These are phyloP conservation scores for Odocoileus virginianus DNA, from an alignment of 2,113 vertebrate species.

Conservation along the genomic window DNA sequence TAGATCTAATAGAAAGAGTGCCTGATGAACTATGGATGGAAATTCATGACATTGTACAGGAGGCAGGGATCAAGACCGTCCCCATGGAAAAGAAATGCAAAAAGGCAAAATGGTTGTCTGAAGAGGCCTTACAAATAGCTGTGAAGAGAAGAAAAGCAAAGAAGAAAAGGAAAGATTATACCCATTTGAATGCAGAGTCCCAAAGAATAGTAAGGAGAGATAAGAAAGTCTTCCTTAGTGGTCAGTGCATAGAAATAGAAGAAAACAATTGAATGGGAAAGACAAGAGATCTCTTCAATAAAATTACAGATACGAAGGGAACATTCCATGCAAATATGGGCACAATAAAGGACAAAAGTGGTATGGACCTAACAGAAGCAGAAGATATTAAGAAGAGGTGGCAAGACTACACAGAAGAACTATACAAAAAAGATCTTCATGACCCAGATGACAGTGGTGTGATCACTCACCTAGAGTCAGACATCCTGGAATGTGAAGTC, in stretches of 20 bases:
- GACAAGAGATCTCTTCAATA: not conserved
- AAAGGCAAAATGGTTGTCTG: not conserved
- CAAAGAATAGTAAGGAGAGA: not conserved
- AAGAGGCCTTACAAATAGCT: not conserved
- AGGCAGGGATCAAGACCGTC: not conserved
- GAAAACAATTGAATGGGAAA: not conserved
- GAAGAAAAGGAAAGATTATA: not conserved
- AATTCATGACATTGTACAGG: not conserved
- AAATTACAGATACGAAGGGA: not conserved
- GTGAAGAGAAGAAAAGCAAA: not conserved
- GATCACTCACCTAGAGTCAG: not conserved
- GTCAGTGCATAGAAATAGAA: not conserved
- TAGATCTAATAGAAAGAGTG: not conserved
- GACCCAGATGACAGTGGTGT: not conserved
- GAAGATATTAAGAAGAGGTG: not conserved
- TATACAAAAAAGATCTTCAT: not conserved
- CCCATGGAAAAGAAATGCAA: not conserved
- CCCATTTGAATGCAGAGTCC: not conserved
- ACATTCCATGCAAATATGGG: not conserved
- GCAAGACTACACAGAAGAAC: not conserved
- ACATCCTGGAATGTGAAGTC: not conserved
- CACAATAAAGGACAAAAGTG: not conserved
- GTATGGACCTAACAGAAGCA: not conserved
- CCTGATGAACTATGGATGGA: not conserved
- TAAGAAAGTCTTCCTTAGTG: not conserved